Evolutionary conservation across 2,888 invertebrate genomes (phyloP).

Genomic region (Tiphia femorata): DNA sequence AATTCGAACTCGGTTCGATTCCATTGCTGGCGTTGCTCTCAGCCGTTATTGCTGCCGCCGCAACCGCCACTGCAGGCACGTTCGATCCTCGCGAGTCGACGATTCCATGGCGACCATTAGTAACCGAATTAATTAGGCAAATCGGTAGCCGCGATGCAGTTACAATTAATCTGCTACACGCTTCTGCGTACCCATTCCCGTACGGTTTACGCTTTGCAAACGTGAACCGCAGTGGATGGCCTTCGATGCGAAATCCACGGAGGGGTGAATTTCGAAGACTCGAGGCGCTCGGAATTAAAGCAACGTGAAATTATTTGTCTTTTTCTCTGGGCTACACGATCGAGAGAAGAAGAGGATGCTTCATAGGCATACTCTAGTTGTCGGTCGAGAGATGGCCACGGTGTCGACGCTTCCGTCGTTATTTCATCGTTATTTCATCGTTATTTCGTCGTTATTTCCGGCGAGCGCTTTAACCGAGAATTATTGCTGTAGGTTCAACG

Average conservation of each 20-base stretch:
- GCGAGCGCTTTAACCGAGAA: conserved; percentile 53
- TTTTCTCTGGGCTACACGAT: no score
- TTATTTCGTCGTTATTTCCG: conserved; percentile 55
- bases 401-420: not conserved
- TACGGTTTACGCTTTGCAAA: not conserved
- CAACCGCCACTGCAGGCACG: conserved; percentile 28
- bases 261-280: no score
- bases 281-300: no score
- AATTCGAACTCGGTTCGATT: conserved; percentile 26
- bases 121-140: conserved; percentile 68
- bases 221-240: no score
- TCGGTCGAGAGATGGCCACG: no score
- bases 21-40: conserved; percentile 13
- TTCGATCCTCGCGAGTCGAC: conserved; percentile 44
- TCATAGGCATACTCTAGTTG: no score
- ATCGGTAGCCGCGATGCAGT: conserved; percentile 65
- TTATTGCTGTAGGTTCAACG: conserved; percentile 38
- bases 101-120: conserved; percentile 56
- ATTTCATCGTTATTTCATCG: conserved; percentile 56
- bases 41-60: not conserved
- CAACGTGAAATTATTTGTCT: no score
- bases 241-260: no score
- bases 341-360: no score
- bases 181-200: conserved; percentile 47
- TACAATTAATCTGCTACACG: conserved; percentile 65